Base-by-base conservation (phyloP, 2,888 invertebrate genomes). In the Lithophane leautieri region DNA sequence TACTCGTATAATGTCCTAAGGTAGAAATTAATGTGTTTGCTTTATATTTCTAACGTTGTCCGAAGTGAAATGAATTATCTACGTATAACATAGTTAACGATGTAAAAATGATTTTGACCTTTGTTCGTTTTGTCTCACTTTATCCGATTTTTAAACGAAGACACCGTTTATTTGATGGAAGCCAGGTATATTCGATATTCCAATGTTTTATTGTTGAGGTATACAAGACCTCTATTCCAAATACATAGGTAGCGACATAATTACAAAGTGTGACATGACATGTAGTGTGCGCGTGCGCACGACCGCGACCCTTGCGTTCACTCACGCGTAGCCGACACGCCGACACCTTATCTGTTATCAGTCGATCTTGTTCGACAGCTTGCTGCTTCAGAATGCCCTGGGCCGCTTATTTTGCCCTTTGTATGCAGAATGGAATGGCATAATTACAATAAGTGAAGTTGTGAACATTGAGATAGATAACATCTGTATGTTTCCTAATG, bases 281-380 rank as follows among this genome's bases (percentile, higher is more conserved):
- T 65, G 65, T 63, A 61, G 34, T 52, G 22, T 61, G 52, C 63
- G 76, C 56, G 40, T 42, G 69, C 76, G 78, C 82, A 83, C 76
- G 87, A 79, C 73, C 78, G 77, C 83, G 86, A 82, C 87, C 86
- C 87, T 79, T 73, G 76, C 84, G 61, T 83, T 81, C 73, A 78
- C 78, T 88, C 85, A 88, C 85, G 84, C 82, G 76, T 79, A 54
- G 34, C 76, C 40, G 62, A 70, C 79, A 77, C 75, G 78, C 65
- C 73, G 73, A 74, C 72, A 61, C 44, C 81, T 79, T 87, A 86
- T 83, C 76, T 60, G 44, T 82, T 88, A 86, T 87, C 83, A 81
- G 40, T 54, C 47, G 81, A 84, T 83, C 88, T 78, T 75, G 42
- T 76, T 78, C 47, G 70, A 82, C 78, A 73, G 74, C 63, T 75